Evolutionary conservation across 2,113 vertebrate species (phyloP).

Genomic region (Xiphorhynchus elegans): DNA sequence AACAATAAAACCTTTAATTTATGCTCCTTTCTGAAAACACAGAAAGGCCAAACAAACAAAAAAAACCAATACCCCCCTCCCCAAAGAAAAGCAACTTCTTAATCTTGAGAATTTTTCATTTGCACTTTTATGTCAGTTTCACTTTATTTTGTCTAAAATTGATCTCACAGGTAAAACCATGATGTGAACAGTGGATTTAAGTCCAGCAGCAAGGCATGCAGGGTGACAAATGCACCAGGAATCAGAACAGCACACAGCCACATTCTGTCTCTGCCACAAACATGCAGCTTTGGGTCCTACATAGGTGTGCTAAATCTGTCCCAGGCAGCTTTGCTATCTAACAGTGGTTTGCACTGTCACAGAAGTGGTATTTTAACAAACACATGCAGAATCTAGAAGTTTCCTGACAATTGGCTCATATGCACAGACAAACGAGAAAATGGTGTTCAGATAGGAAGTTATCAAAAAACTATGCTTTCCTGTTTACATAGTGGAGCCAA

Average conservation of each 20-base stretch:
- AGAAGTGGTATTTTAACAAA: slow-evolving; percentile 10
- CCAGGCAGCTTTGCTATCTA: background rate
- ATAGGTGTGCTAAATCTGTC: background rate
- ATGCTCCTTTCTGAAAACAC: background rate
- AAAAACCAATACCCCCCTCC: too few relatives aligned
- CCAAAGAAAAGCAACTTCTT: background rate
- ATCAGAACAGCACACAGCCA: background rate
- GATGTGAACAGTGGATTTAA: background rate
- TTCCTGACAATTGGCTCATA: slow-evolving; percentile 30
- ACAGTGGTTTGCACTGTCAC: background rate
- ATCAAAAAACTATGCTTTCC: slow-evolving; percentile 66
- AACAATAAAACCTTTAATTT: background rate
- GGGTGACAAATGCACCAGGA: background rate
- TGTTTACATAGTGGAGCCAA: slow-evolving; percentile 60
- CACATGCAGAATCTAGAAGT: background rate
- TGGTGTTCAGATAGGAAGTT: slow-evolving; percentile 52
- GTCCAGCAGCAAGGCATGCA: background rate
- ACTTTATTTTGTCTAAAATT: background rate
- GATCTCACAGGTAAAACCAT: background rate
- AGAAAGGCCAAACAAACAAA: background rate
- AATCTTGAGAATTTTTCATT: background rate
- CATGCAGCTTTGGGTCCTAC: background rate
- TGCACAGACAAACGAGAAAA: background rate
- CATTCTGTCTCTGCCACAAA: background rate
- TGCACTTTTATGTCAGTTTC: background rate